These are phyloP conservation scores for Myotis pilosus DNA, from an alignment of 2,797 vertebrate species.

Conservation along the genomic window DNA sequence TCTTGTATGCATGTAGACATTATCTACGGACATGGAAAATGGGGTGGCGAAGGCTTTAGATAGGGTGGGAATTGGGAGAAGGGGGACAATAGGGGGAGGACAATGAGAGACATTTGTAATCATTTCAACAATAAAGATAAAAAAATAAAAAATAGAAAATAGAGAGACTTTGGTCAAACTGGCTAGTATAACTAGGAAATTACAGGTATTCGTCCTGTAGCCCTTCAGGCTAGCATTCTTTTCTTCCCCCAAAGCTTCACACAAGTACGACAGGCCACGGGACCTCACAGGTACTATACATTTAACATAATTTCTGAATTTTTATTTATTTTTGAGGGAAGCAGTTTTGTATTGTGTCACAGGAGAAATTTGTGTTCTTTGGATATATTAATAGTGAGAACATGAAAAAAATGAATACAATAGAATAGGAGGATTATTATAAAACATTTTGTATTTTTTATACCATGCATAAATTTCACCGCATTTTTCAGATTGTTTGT, in stretches of 20 bases:
- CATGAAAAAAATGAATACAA: neutral
- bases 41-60: no score
- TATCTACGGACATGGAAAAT: no score
- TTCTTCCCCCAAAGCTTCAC: neutral
- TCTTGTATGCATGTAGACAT: no score
- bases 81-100: no score
- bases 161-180: neutral
- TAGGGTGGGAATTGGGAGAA: no score
- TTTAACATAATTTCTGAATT: no score
- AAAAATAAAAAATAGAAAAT: no score
- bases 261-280: neutral
- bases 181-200: neutral
- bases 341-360: neutral
- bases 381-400: neutral
- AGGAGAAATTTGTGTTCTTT: slow-evolving; percentile 6
- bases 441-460: neutral
- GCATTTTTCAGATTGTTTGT: neutral
- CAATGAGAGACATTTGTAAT: no score
- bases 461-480: neutral
- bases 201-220: neutral
- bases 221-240: neutral
- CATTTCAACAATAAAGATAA: no score
- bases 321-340: no score
- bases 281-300: neutral
- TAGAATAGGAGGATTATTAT: neutral